Evolutionary conservation across 1,140 invertebrate species (phyloP).

Genomic region (Bursaphelenchus mucronatus): DNA sequence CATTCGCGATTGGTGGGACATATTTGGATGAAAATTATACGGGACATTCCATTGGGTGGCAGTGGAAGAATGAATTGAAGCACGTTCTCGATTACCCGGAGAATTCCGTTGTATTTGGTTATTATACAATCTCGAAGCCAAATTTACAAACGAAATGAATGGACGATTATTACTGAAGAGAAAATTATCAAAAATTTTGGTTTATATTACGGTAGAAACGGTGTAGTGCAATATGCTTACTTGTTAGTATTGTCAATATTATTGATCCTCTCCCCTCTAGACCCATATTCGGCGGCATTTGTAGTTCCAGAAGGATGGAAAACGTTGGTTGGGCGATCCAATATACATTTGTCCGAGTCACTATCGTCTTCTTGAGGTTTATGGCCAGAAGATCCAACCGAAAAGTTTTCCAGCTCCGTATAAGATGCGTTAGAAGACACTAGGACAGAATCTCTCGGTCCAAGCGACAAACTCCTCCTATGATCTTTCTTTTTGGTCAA

Average conservation of each 20-base stretch:
- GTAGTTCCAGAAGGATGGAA: slow-evolving; percentile 19
- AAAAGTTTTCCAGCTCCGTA: too few species aligned
- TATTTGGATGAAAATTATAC: background rate
- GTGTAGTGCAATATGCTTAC: too few species aligned
- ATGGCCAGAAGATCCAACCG: background rate
- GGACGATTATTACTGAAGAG: slow-evolving; percentile 1
- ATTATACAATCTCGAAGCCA: slow-evolving; percentile 24
- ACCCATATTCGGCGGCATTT: too few species aligned
- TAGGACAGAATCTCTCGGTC: too few species aligned
- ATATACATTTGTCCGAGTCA: slow-evolving; percentile 40
- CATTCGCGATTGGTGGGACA: slow-evolving; percentile 8
- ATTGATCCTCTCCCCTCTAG: too few species aligned
- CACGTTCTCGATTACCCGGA: background rate
- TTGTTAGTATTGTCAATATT: too few species aligned
- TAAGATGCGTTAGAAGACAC: too few species aligned
- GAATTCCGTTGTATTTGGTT: slow-evolving; percentile 18
- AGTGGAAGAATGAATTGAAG: too few species aligned
- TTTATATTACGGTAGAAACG: too few species aligned
- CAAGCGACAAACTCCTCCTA: too few species aligned
- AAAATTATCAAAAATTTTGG: background rate
- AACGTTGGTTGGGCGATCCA: slow-evolving; percentile 21
- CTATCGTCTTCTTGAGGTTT: slow-evolving; percentile 10
- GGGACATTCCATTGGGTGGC: too few species aligned
- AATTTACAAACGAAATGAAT: slow-evolving; percentile 27
- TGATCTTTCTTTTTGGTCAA: too few species aligned